Conservation (phyloP, 2,888 invertebrate species). For the Agriopis aurantiaria region DNA sequence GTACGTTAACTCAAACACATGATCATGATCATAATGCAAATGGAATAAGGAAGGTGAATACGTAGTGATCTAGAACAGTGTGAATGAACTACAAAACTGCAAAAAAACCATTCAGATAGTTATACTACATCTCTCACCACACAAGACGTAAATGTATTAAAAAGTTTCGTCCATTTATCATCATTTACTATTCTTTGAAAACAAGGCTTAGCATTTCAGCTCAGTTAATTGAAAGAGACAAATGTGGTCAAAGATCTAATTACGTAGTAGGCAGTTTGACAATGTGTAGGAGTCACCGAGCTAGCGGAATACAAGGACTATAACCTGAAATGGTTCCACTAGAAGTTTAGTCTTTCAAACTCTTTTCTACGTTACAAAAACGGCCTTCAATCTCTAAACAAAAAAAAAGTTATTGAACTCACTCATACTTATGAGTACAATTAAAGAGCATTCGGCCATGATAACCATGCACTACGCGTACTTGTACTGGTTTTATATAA, state of each 20-base stretch:
- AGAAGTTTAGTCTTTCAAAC: slow-evolving; percentile 33
- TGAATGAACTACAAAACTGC: slow-evolving; percentile 37
- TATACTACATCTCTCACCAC: slow-evolving; percentile 35
- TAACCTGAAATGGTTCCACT: slow-evolving; percentile 36
- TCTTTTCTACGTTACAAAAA: slow-evolving; percentile 16
- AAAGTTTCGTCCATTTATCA: slow-evolving; percentile 40
- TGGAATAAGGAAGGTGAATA: slow-evolving; percentile 27
- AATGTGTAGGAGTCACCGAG: slow-evolving; percentile 35
- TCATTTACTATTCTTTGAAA: slow-evolving; percentile 38
- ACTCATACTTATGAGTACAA: neutral
- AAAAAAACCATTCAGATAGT: slow-evolving; percentile 38
- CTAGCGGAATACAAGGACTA: slow-evolving; percentile 35
- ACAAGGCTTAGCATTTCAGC: slow-evolving; percentile 40
- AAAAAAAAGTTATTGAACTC: neutral
- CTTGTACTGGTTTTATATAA: neutral
- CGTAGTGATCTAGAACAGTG: slow-evolving; percentile 34
- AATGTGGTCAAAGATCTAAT: slow-evolving; percentile 40
- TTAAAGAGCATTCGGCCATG: neutral
- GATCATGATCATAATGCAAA: slow-evolving; percentile 21
- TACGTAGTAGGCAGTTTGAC: slow-evolving; percentile 35
- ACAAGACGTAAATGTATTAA: slow-evolving; percentile 30
- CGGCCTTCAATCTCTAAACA: slow-evolving; percentile 2
- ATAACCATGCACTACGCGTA: neutral
- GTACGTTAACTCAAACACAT: slow-evolving; percentile 1
- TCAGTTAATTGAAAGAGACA: slow-evolving; percentile 40